Evolutionary conservation across 2,113 vertebrate species (phyloP).

Genomic region (Tauraco erythrolophus): DNA sequence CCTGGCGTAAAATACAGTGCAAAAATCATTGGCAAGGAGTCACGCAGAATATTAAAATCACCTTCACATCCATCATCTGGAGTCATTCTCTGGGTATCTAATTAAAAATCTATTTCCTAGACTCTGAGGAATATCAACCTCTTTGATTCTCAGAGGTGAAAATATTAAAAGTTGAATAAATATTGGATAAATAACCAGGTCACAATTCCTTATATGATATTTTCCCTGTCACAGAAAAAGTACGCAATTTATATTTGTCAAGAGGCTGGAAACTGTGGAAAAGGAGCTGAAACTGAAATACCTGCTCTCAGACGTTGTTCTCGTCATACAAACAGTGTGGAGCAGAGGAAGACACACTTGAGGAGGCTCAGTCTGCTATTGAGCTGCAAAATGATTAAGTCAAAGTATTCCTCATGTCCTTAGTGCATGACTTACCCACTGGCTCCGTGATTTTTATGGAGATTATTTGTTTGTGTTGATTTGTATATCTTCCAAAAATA

Average conservation of each 20-base stretch:
- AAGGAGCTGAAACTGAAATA: not conserved
- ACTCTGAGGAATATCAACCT: not conserved
- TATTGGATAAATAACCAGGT: not conserved
- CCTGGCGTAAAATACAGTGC: not conserved
- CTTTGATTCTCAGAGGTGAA: not conserved
- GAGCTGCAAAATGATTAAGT: not conserved
- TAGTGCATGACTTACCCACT: not conserved
- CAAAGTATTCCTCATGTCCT: not conserved
- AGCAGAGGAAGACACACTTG: not conserved
- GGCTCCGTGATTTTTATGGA: not conserved
- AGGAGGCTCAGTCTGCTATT: not conserved
- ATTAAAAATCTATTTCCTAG: conserved; percentile 42
- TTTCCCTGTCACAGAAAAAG: not conserved
- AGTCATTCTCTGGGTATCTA: not conserved
- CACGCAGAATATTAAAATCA: not conserved
- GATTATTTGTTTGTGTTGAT: not conserved
- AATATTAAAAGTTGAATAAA: conserved; percentile 17
- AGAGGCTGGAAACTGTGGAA: not conserved
- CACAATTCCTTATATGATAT: not conserved
- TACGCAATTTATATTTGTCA: not conserved
- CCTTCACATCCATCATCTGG: not conserved
- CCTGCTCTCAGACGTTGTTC: not conserved
- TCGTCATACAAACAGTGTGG: not conserved
- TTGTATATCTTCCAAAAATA: not conserved
- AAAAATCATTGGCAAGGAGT: not conserved